A percentile compares a stretch with the other conserved stretches of the same genome.
These are phyloP conservation scores for Rissa tridactyla DNA, from an alignment of 2,113 vertebrate genomes.

Conservation along the genomic window DNA sequence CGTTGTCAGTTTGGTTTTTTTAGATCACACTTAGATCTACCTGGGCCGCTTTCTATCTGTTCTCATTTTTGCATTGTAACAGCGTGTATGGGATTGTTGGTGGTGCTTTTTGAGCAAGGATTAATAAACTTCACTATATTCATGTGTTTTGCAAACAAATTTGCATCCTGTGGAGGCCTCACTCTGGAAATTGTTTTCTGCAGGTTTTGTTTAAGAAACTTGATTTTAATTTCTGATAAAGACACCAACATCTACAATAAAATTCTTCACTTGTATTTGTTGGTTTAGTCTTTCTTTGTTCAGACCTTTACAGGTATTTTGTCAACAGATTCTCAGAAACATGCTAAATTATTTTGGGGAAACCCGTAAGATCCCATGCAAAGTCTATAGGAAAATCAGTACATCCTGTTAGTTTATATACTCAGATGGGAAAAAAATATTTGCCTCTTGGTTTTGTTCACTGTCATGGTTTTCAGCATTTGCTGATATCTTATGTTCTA, in stretches of 20 bases:
- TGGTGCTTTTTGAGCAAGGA: not conserved
- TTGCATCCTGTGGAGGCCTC: not conserved
- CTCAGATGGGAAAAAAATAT: not conserved
- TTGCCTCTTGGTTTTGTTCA: not conserved
- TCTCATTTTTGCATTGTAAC: not conserved
- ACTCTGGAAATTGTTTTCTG: not conserved
- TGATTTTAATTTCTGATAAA: not conserved
- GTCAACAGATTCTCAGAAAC: not conserved
- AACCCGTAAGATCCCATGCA: not conserved
- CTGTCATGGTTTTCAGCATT: not conserved
- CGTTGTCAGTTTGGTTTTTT: not conserved
- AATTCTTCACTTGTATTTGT: not conserved
- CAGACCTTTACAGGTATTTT: not conserved
- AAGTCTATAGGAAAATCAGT: not conserved
- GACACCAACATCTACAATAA: not conserved
- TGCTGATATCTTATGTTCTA: not conserved
- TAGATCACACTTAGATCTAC: not conserved
- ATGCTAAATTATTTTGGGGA: not conserved
- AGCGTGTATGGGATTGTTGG: not conserved
- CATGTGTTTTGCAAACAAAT: not conserved
- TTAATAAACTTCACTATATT: not conserved
- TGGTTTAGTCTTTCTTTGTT: not conserved
- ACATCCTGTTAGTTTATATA: not conserved
- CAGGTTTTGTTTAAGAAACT: not conserved
- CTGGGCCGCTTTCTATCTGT: rapidly evolving